Evolutionary conservation across 2,888 invertebrate genomes (phyloP).

Genomic region (Microdon myrmicae): DNA sequence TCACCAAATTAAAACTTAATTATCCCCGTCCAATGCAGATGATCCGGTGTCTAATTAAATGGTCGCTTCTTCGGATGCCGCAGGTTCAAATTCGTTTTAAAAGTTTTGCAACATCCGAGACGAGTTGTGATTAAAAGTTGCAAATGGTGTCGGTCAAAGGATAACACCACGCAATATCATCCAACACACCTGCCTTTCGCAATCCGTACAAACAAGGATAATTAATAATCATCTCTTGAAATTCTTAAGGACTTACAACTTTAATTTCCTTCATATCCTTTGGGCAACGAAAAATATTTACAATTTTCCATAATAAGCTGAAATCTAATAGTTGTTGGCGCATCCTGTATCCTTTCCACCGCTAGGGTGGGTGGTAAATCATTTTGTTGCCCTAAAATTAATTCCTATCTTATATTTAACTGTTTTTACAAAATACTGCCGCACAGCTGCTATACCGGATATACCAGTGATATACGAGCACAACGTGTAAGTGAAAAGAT

Average conservation of each 20-base stretch:
- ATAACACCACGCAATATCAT: conserved; percentile 7
- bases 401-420: conserved; percentile 47
- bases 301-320: conserved; percentile 46
- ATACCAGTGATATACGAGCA: conserved; percentile 24
- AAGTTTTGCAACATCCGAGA: conserved; percentile 26
- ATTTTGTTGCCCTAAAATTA: conserved; percentile 31
- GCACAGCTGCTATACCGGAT: conserved; percentile 19
- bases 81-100: conserved; percentile 1
- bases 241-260: conserved; percentile 31
- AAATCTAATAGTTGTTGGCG: conserved; percentile 38
- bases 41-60: conserved; percentile 36
- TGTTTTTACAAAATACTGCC: conserved; percentile 14
- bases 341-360: background rate
- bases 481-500: conserved; percentile 35
- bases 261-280: conserved; percentile 5
- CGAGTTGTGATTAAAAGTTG: conserved; percentile 50
- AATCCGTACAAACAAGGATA: conserved; percentile 53
- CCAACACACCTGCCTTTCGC: background rate
- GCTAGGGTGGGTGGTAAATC: too few species aligned
- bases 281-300: conserved; percentile 29
- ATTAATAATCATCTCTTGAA: conserved; percentile 54
- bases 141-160: conserved; percentile 38
- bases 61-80: conserved; percentile 30
- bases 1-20: conserved; percentile 34
- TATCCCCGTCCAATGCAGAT: conserved; percentile 11